These are phyloP conservation scores for Sepiola atlantica DNA, from an alignment of 2,888 invertebrate species.

Conservation along the genomic window DNA sequence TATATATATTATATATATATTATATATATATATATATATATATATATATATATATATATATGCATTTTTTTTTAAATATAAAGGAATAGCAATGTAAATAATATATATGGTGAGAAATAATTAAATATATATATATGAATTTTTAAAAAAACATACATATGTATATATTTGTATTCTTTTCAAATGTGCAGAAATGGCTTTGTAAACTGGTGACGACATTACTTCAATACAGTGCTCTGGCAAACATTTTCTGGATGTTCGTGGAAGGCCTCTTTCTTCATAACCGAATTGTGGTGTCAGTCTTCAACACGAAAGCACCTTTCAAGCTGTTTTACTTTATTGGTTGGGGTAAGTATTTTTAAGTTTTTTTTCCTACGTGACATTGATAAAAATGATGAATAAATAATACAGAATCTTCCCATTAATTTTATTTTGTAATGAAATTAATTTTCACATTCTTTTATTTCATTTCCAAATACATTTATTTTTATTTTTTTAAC, in stretches of 20 bases:
- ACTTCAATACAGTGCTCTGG: slow-evolving; percentile 77
- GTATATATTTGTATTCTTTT: background rate
- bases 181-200: slow-evolving; percentile 76
- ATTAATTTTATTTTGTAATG: background rate
- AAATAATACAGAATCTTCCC: background rate
- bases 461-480: background rate
- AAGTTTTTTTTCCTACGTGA: background rate
- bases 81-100: too few relatives aligned
- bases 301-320: slow-evolving; percentile 78
- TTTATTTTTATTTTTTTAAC: too few relatives aligned
- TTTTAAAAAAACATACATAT: too few relatives aligned
- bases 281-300: slow-evolving; percentile 77
- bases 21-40: too few relatives aligned
- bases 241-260: slow-evolving; percentile 80
- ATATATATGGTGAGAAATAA: too few relatives aligned
- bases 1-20: too few relatives aligned
- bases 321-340: slow-evolving; percentile 77
- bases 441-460: background rate
- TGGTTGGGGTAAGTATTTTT: slow-evolving; percentile 78
- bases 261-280: slow-evolving; percentile 77
- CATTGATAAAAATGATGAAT: background rate
- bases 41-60: too few relatives aligned
- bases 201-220: slow-evolving; percentile 77
- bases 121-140: too few relatives aligned
- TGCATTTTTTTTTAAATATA: too few relatives aligned